Conservation (phyloP, 2,888 invertebrate genomes). For the Microchrysa polita region DNA sequence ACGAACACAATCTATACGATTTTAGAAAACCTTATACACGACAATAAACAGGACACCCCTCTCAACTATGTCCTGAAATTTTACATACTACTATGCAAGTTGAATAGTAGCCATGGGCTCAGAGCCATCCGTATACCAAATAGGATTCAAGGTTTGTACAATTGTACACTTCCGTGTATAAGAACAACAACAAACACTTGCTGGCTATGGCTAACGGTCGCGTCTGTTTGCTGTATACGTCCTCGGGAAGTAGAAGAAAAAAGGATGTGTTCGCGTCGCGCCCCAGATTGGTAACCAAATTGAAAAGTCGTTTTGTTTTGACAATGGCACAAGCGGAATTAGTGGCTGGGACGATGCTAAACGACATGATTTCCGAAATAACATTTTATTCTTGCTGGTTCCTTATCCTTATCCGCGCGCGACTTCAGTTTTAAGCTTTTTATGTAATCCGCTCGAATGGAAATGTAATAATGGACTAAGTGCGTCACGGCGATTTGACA, state of each 20-base stretch:
- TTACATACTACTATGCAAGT: not conserved
- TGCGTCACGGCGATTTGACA: too few relatives aligned
- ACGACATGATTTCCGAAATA: not conserved
- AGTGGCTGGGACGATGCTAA: not conserved
- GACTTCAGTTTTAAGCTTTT: not conserved
- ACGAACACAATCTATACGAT: constrained; percentile 26
- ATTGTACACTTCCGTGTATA: not conserved
- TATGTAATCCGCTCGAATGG: not conserved
- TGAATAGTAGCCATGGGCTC: not conserved
- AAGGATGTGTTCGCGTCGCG: too few relatives aligned
- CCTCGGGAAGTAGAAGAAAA: not conserved
- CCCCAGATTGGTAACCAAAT: not conserved
- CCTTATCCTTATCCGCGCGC: not conserved
- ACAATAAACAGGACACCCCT: constrained; percentile 23
- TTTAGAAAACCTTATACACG: constrained; percentile 30
- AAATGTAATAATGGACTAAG: not conserved
- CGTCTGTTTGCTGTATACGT: too few relatives aligned
- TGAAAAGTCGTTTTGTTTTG: not conserved
- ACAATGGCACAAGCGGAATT: not conserved
- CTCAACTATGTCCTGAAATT: not conserved
- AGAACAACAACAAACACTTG: not conserved
- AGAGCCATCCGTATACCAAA: not conserved
- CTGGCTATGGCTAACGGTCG: too few relatives aligned
- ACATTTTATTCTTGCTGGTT: not conserved
- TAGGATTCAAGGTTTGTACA: not conserved